phyloP scores from a whole-genome alignment of 2,113 vertebrate genomes.

The Calidris pygmaea region DNA sequence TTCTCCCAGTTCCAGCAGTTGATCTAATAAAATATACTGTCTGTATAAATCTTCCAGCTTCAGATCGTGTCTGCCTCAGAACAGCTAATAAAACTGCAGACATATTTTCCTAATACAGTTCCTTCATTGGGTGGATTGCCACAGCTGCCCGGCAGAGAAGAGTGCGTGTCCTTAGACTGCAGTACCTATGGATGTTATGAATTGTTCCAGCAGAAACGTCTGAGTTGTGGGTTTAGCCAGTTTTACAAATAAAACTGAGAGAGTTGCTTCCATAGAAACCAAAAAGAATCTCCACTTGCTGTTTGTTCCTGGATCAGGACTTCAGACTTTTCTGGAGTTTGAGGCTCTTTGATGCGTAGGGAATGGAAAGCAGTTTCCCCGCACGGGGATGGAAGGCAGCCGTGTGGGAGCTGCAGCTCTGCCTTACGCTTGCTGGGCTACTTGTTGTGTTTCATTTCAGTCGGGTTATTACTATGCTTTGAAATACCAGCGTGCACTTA shows the following conservation, averaged over 20 bases:
- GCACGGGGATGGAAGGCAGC: not conserved
- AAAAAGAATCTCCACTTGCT: not conserved
- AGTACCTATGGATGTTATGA: rapidly evolving
- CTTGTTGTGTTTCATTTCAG: not conserved
- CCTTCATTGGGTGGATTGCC: not conserved
- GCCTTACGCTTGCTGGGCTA: not conserved
- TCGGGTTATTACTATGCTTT: not conserved
- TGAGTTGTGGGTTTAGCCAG: not conserved
- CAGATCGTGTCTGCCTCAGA: not conserved
- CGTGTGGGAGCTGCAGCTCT: not conserved
- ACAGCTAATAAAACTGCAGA: not conserved
- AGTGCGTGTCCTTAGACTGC: not conserved
- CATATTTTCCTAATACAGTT: not conserved
- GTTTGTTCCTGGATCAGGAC: not conserved
- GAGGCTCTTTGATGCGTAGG: not conserved
- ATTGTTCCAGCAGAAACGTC: not conserved
- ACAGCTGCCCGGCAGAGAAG: rapidly evolving
- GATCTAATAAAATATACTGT: constrained; percentile 6
- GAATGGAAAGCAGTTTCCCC: not conserved
- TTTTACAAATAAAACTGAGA: not conserved
- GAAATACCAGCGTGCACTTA: not conserved
- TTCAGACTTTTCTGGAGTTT: not conserved
- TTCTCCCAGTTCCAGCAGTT: not conserved
- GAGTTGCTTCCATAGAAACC: not conserved
- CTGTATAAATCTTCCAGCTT: not conserved